Conservation (phyloP, 2,888 invertebrate species). For the Belgica antarctica region DNA sequence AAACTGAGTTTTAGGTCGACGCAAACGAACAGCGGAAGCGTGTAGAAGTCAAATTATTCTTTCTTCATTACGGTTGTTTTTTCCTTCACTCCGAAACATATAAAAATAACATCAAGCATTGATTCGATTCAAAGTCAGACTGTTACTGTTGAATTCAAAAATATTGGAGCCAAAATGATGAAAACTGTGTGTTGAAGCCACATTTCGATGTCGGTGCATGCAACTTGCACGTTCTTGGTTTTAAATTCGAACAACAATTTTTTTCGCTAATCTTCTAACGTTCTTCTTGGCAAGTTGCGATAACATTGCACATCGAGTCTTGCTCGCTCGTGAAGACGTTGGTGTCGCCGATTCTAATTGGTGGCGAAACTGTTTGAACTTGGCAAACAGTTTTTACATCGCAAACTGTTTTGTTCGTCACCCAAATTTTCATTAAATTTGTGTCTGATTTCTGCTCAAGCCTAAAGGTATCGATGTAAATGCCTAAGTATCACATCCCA, state of each 20-base stretch:
- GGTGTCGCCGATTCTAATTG: no score
- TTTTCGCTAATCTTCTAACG: background rate
- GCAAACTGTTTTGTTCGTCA: no score
- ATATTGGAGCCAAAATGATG: conserved; percentile 31
- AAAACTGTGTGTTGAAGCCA: background rate
- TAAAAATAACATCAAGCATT: conserved; percentile 43
- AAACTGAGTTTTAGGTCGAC: background rate
- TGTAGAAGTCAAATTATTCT: conserved; percentile 32
- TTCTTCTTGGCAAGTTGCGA: background rate
- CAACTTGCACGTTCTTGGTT: background rate
- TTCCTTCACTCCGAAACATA: conserved; percentile 40
- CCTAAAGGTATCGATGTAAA: no score
- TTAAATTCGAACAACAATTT: background rate
- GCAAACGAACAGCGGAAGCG: conserved; percentile 26
- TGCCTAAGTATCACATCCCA: no score
- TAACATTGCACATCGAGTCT: background rate
- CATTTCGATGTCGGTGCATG: background rate
- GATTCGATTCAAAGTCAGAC: conserved; percentile 44
- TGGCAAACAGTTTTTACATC: no score
- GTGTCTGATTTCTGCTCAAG: no score
- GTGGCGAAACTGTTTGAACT: no score
- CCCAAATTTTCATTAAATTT: no score
- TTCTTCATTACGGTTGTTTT: conserved; percentile 44
- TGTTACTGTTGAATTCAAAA: conserved; percentile 43
- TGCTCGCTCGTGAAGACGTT: background rate